Percentiles rank a stretch among this genome's conserved stretches.
Evolutionary conservation across 2,797 vertebrate species (phyloP).

Genomic region (Alauda arvensis): DNA sequence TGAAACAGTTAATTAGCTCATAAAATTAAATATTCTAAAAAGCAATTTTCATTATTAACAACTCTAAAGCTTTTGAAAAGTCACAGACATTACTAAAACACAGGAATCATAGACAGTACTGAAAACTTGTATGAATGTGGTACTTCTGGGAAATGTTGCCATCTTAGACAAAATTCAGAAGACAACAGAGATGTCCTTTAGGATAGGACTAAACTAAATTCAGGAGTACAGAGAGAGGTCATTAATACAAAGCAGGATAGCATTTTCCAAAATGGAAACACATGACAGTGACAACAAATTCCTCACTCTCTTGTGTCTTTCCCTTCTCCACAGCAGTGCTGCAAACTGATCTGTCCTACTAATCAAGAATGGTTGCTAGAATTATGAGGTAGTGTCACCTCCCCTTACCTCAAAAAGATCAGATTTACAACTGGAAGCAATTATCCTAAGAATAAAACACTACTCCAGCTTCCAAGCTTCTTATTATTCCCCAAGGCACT

Average conservation of each 20-base stretch:
- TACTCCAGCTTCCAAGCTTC: neutral
- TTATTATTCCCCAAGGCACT: neutral
- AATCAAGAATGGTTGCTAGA: neutral
- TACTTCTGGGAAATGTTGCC: neutral
- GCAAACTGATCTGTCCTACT: neutral
- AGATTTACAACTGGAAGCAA: neutral
- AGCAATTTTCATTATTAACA: neutral
- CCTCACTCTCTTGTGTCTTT: neutral
- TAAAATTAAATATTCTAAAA: neutral
- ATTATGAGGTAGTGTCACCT: neutral
- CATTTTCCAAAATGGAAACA: slow-evolving; percentile 8
- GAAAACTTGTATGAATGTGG: neutral
- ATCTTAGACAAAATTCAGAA: neutral
- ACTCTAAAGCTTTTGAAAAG: neutral
- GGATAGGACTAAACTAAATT: neutral
- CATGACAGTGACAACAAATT: neutral
- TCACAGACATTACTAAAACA: neutral
- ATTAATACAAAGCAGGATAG: neutral
- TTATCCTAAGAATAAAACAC: neutral
- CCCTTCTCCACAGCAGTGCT: neutral
- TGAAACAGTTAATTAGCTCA: neutral
- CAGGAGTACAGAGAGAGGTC: neutral
- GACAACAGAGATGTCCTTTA: neutral
- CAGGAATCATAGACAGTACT: neutral
- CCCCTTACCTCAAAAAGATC: neutral